Conservation (phyloP, 2,113 vertebrate genomes). For the Collichthys lucidus region DNA sequence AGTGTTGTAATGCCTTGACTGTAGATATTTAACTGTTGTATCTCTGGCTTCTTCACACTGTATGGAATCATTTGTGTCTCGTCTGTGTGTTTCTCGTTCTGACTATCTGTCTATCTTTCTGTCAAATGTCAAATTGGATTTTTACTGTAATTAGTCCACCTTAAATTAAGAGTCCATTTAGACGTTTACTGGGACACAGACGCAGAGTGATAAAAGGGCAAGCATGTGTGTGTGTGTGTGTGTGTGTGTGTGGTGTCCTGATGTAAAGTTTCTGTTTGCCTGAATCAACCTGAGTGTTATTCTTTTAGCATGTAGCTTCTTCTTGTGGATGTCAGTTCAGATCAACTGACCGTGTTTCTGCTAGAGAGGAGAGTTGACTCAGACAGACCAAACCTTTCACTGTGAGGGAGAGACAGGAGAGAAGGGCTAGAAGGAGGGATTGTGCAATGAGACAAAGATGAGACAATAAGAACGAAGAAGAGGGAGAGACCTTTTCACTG, state of each 20-base stretch:
- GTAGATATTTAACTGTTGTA: slow-evolving; percentile 67
- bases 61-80: slow-evolving; percentile 37
- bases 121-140: slow-evolving; percentile 56
- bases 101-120: slow-evolving; percentile 67
- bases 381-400: slow-evolving; percentile 71
- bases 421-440: neutral
- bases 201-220: slow-evolving; percentile 6
- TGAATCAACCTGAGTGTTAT: slow-evolving; percentile 23
- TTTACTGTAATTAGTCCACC: slow-evolving; percentile 21
- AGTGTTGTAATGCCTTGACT: slow-evolving; percentile 61
- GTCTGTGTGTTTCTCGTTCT: slow-evolving; percentile 57
- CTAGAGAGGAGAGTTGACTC: slow-evolving; percentile 37
- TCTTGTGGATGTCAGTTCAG: slow-evolving; percentile 18
- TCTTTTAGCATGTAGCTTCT: slow-evolving; percentile 38
- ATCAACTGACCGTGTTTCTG: slow-evolving; percentile 16
- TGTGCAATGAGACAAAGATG: neutral
- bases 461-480: slow-evolving; percentile 18
- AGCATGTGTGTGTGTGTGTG: slow-evolving; percentile 51
- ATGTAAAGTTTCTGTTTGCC: slow-evolving; percentile 31
- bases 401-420: slow-evolving; percentile 63
- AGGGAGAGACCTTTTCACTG: slow-evolving; percentile 73
- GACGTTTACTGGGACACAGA: slow-evolving; percentile 18
- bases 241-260: slow-evolving; percentile 45
- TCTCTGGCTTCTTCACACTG: slow-evolving; percentile 54
- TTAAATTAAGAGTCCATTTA: slow-evolving; percentile 26